Conservation (phyloP, 1,140 invertebrate genomes). For the Heterodera schachtii region DNA sequence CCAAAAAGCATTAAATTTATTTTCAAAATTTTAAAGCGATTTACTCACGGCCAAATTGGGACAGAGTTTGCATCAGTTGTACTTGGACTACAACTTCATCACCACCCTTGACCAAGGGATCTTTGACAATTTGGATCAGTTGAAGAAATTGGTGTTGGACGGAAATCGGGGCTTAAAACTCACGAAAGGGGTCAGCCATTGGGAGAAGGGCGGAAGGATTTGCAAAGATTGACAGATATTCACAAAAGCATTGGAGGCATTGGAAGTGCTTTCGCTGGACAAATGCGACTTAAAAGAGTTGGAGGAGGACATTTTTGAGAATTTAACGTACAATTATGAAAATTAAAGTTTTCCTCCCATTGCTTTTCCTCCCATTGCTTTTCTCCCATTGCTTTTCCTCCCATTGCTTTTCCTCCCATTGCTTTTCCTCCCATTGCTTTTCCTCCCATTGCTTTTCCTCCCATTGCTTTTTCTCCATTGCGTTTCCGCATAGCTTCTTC, state of each 20-base stretch:
- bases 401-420: no score
- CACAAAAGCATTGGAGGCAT: not conserved
- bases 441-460: not conserved
- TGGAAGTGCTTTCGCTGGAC: conserved; percentile 27
- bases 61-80: conserved; percentile 25
- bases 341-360: conserved; percentile 2
- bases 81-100: conserved; percentile 33
- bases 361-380: conserved; percentile 15
- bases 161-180: conserved; percentile 26
- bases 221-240: conserved; percentile 10
- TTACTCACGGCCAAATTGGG: conserved; percentile 13
- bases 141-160: conserved; percentile 32
- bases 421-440: not conserved
- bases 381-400: conserved; percentile 7
- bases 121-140: conserved; percentile 32
- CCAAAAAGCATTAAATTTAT: not conserved
- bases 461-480: not conserved
- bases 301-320: conserved; percentile 27
- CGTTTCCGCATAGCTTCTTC: not conserved
- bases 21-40: conserved; percentile 24
- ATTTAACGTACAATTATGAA: conserved; percentile 17
- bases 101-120: conserved; percentile 27
- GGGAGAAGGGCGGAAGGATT: not conserved
- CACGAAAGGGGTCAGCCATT: conserved; percentile 3
- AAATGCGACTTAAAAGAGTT: conserved; percentile 13